Evolutionary conservation across 1,140 invertebrate species (phyloP), one percentile per base, ranked within the genome.

Genomic region (Agraylea sexmaculata): DNA sequence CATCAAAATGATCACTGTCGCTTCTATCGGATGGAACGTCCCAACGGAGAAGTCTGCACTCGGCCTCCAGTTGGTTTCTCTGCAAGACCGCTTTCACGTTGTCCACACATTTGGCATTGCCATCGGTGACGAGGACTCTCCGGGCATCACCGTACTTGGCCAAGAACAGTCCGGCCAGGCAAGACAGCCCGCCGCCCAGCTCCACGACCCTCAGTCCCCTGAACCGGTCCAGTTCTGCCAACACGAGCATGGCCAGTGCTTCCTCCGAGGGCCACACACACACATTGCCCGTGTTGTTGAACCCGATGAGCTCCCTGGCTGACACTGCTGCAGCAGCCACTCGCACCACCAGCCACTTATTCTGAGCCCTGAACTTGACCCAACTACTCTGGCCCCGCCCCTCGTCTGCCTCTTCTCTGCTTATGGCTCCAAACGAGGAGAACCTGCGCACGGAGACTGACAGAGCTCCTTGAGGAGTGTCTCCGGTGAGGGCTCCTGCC

Each of bases 251-350:
- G 2, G 82, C 74, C 18, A 91, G 57, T 6, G 87, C 79, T 60
- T 89, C 86, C 60, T 90, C 87, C 3, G 86, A 87, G 7, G 86
- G 86, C 87, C 87, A 91, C 2, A 90, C 76, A 64, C 85, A 87
- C 2, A 90, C 75, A 61, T 89, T 90, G n/a, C 87, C 87, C 1
- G 87, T 91, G 51, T 89, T 89, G 57, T 91, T 88, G 62, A 88
- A 89, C 1, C 86, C 86, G 57, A 80, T 78, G 16, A 90, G 61
- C 51, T 82, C 77, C 49, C 69, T 73, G 3, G 78, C 75, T 1
- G 77, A 79, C 49, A 80, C 73, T 15, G 58, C 42, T 68, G 68
- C 37, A 77, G 58, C 38, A 75, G 73, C 7, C 72, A 36, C 3
- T n/a, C n/a, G n/a, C n/a, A n/a, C n/a, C n/a, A n/a, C n/a, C n/a